phyloP scores from a whole-genome alignment of 2,113 vertebrate genomes.

The Bujurquina vittata region DNA sequence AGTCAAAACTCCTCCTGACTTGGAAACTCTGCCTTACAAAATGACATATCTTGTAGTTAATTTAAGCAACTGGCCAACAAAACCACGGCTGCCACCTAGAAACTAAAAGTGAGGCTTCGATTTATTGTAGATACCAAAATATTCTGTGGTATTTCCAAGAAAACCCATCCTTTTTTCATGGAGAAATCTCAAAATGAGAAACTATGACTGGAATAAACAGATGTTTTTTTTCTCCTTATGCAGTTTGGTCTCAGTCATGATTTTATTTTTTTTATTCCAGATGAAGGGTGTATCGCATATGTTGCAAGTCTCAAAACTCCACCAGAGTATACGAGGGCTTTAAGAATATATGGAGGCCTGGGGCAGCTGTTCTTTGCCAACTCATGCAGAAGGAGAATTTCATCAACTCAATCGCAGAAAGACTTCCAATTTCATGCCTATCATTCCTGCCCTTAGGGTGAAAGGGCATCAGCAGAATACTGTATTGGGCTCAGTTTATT shows the following conservation, averaged over 20 bases:
- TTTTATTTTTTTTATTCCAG: slow-evolving; percentile 10
- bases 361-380: slow-evolving; percentile 27
- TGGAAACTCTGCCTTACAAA: background rate
- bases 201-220: background rate
- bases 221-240: background rate
- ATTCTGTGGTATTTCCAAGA: background rate
- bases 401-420: slow-evolving; percentile 52
- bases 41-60: background rate
- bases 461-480: slow-evolving; percentile 44
- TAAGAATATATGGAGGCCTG: slow-evolving; percentile 4
- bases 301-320: slow-evolving; percentile 5
- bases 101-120: background rate
- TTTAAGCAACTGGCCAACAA: background rate
- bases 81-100: background rate
- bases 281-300: slow-evolving; percentile 10
- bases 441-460: slow-evolving; percentile 42
- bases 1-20: background rate
- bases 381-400: slow-evolving; percentile 41
- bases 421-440: slow-evolving; percentile 60
- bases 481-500: slow-evolving; percentile 32
- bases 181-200: background rate
- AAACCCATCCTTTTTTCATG: background rate
- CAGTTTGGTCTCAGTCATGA: background rate
- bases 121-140: background rate
- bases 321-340: background rate